These are phyloP conservation scores for Montipora efflorescens DNA, from an alignment of 64 coral and sea anemone genomes.

Conservation along the genomic window DNA sequence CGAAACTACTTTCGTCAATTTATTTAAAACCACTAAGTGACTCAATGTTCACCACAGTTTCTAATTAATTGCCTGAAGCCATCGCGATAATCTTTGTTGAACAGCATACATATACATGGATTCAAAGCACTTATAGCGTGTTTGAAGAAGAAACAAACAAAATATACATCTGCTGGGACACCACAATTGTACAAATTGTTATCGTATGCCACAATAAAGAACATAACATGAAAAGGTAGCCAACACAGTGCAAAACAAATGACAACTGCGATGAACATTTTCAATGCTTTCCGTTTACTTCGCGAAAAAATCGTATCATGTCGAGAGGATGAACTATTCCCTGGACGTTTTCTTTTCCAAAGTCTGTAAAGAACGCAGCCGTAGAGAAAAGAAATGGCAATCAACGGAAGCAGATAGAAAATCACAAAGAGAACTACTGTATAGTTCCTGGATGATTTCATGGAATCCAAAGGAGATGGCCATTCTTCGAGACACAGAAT, in stretches of 20 bases:
- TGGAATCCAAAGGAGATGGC: constrained; percentile 31
- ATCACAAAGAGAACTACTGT: constrained; percentile 49
- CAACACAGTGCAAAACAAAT: constrained; percentile 68
- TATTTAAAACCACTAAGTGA: no score
- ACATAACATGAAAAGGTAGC: constrained; percentile 53
- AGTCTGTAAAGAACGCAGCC: constrained; percentile 28
- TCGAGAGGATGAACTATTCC: not conserved
- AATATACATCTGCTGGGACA: constrained; percentile 3
- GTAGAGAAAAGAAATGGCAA: constrained; percentile 7
- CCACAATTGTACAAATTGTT: constrained; percentile 2
- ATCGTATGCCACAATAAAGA: constrained; percentile 28
- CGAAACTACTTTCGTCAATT: no score
- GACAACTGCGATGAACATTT: constrained; percentile 68
- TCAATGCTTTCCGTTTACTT: constrained; percentile 37
- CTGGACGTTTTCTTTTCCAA: constrained; percentile 42
- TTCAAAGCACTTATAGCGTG: constrained; percentile 64
- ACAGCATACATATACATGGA: constrained; percentile 62
- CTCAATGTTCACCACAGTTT: no score
- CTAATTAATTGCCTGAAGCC: not conserved
- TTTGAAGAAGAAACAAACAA: constrained; percentile 15
- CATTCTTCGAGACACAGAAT: constrained; percentile 64
- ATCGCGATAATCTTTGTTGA: constrained; percentile 28
- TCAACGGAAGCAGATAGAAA: constrained; percentile 20
- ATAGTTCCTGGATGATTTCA: constrained; percentile 8
- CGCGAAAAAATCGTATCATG: not conserved